Conservation (phyloP, 2,113 vertebrate species). For the Glaucidium brasilianum region DNA sequence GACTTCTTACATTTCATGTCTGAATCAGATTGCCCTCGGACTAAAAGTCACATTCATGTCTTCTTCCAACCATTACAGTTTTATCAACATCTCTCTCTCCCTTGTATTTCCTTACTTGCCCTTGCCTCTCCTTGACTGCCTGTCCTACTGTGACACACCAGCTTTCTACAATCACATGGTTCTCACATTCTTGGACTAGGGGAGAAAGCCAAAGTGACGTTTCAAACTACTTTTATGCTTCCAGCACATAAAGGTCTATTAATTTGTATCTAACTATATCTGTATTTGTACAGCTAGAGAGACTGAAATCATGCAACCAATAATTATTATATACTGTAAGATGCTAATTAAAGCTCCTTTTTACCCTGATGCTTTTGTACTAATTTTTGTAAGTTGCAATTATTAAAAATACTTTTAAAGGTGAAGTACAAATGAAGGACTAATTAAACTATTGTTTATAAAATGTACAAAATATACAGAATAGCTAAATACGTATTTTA, state of each 20-base stretch:
- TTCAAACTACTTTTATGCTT: neutral
- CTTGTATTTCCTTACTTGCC: neutral
- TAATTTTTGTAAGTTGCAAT: neutral
- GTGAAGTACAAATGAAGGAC: neutral
- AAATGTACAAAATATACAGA: neutral
- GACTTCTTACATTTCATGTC: neutral
- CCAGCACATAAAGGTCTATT: neutral
- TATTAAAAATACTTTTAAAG: neutral
- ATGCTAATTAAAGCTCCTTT: neutral
- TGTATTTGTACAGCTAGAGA: neutral
- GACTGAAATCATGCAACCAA: neutral
- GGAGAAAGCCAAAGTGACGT: neutral
- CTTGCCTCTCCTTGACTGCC: neutral
- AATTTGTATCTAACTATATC: neutral
- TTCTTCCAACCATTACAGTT: neutral
- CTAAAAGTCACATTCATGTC: neutral
- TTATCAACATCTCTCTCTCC: neutral
- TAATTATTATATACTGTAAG: neutral
- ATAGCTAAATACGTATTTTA: neutral
- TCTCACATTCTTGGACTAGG: neutral
- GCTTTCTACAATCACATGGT: neutral
- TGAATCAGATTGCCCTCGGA: neutral
- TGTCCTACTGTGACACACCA: neutral
- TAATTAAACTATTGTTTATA: neutral
- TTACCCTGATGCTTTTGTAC: neutral